Evolutionary conservation across 2,113 vertebrate genomes (phyloP), one percentile per base, ranked within the genome.

Genomic region (Coptodon rendalli): DNA sequence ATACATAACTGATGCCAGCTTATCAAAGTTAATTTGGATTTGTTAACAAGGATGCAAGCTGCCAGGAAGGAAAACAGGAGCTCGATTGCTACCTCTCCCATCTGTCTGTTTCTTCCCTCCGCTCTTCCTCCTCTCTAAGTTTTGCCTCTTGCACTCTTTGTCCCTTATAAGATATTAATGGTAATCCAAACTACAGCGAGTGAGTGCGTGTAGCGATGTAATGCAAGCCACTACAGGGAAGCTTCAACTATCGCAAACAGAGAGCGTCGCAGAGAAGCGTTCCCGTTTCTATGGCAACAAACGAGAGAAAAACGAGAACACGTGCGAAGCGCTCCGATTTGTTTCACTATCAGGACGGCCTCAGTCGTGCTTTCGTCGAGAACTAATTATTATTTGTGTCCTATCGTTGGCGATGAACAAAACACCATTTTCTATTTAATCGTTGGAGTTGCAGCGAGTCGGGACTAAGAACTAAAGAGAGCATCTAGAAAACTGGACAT

Each of bases 21-120:
- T 88, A 92, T 93, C 89, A 94, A 91, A 93, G 91, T 89, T 93
- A 56, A 95, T 93, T 95, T 90, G 83, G 88, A 91, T 90, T 84
- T 87, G 78, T 86, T 87, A 91, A 92, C 89, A 88, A 87, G 79
- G 91, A 93, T 85, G 84, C 80, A 68, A 85, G 87, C 76, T 82
- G 83, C 86, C 80, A 80, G 82, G 86, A 52, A 87, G 83, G 81
- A 87, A 91, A 91, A 88, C 84, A 88, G 80, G 68, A 84, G 81
- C 76, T 78, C 24, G 19, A 80, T 90, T 83, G 82, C 82, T 81
- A 84, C 87, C 73, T 90, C 85, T 86, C 82, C 61, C 85, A 83
- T 89, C 81, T 85, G 86, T 87, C 81, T 71, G 22, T 81, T 53
- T 36, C 86, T 81, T 45, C 76, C 13, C 82, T 79, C 52, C 22